phyloP scores from a whole-genome alignment of 2,888 invertebrate species.

The Aphidius colemani region DNA sequence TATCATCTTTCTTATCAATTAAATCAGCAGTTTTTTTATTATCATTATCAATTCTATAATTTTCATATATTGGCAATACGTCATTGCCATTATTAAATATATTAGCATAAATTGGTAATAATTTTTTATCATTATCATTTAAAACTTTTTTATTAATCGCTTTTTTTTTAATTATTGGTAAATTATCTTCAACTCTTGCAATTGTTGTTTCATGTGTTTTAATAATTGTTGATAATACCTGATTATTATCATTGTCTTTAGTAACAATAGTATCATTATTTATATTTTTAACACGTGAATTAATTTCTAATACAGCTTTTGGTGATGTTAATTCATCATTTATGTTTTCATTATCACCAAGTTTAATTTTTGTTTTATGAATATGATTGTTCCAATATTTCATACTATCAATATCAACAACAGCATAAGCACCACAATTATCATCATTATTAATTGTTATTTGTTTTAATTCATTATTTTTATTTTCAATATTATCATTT shows the following conservation, averaged over 20 bases:
- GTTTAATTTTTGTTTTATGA: constrained; percentile 22
- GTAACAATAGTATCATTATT: constrained; percentile 28
- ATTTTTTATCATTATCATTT: constrained; percentile 5
- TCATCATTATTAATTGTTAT: neutral
- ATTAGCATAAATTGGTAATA: constrained; percentile 42
- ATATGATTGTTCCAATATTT: constrained; percentile 20
- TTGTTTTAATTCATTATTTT: no score
- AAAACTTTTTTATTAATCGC: constrained; percentile 1
- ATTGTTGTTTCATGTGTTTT: constrained; percentile 42
- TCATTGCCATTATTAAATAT: constrained; percentile 37
- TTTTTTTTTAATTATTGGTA: constrained; percentile 16
- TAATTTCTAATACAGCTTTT: constrained; percentile 24
- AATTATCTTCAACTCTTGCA: constrained; percentile 41
- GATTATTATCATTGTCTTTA: constrained; percentile 41
- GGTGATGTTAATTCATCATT: constrained; percentile 24
- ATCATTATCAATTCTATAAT: constrained; percentile 31
- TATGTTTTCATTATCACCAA: constrained; percentile 16
- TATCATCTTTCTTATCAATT: neutral
- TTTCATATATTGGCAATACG: constrained; percentile 44
- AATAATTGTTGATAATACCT: constrained; percentile 41
- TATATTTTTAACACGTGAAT: constrained; percentile 11
- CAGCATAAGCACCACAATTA: constrained; percentile 11
- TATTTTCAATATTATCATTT: no score
- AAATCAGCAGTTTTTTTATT: constrained; percentile 16
- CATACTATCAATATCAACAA: constrained; percentile 17